phyloP scores from a whole-genome alignment of 2,113 vertebrate species.

The Apus apus region DNA sequence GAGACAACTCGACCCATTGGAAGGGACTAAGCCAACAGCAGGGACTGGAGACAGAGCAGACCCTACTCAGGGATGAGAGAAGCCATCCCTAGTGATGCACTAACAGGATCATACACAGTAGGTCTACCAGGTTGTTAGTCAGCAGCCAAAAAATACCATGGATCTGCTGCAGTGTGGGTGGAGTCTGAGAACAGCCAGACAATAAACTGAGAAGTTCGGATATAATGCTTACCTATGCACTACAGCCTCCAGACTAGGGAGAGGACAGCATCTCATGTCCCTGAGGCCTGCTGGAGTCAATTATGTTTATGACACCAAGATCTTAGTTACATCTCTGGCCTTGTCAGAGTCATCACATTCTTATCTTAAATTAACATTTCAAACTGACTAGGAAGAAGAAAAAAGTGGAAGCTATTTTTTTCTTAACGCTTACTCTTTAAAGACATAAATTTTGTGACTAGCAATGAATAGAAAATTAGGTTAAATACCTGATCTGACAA shows the following conservation, averaged over 20 bases:
- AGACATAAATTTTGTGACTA: neutral
- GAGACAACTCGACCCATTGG: no score
- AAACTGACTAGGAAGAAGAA: neutral
- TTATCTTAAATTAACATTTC: neutral
- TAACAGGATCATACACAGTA: fast-evolving
- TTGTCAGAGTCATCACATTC: neutral
- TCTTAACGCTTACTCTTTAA: neutral
- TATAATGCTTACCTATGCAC: neutral
- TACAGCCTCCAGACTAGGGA: neutral
- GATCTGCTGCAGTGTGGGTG: neutral
- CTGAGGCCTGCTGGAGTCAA: neutral
- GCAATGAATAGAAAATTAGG: neutral
- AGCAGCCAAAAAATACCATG: neutral
- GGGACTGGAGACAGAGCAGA: neutral
- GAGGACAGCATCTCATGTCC: neutral
- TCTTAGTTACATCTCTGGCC: neutral
- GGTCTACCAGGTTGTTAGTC: fast-evolving
- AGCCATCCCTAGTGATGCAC: neutral
- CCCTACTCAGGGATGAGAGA: neutral
- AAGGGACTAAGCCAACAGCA: neutral
- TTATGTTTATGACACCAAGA: neutral
- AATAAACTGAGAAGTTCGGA: neutral
- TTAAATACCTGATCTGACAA: neutral
- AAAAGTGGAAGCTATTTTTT: neutral
- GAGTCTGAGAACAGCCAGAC: fast-evolving